These are phyloP conservation scores for Hirundo rustica DNA, from an alignment of 2,797 vertebrate genomes.

Conservation along the genomic window DNA sequence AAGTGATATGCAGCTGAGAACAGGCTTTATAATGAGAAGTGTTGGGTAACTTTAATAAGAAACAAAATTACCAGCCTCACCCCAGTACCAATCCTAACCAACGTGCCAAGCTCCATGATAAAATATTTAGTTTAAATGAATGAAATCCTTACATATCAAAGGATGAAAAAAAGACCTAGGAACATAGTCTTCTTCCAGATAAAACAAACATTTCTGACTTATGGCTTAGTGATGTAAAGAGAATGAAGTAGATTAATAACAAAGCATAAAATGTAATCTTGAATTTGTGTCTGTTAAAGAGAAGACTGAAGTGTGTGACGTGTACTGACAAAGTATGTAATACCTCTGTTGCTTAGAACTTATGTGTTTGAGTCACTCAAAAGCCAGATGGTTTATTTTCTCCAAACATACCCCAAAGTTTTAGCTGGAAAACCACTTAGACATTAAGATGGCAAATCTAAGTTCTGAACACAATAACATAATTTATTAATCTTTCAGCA, in stretches of 20 bases:
- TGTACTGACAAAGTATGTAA: neutral
- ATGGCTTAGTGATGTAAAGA: slow-evolving; percentile 60
- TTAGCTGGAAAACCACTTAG: slow-evolving; percentile 35
- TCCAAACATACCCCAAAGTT: slow-evolving; percentile 26
- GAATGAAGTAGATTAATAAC: slow-evolving; percentile 56
- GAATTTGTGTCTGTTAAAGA: slow-evolving; percentile 36
- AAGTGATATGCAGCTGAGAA: slow-evolving; percentile 23
- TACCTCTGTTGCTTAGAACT: slow-evolving; percentile 22
- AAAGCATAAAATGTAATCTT: slow-evolving; percentile 59
- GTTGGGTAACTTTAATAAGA: slow-evolving; percentile 46
- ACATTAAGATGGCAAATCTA: slow-evolving; percentile 35
- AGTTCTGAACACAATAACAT: slow-evolving; percentile 43
- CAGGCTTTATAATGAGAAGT: slow-evolving; percentile 40
- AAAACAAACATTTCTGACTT: slow-evolving; percentile 57
- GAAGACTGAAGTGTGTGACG: neutral
- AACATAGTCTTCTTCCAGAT: slow-evolving; percentile 65
- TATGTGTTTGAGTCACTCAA: slow-evolving; percentile 11
- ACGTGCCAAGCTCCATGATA: slow-evolving; percentile 35
- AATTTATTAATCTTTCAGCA: slow-evolving; percentile 56
- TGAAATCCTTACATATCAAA: slow-evolving; percentile 55
- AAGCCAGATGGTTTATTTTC: slow-evolving; percentile 30
- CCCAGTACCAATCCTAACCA: slow-evolving; percentile 8
- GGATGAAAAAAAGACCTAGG: slow-evolving; percentile 53
- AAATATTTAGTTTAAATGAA: slow-evolving; percentile 60
- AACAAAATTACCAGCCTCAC: slow-evolving; percentile 29